Base-by-base conservation (phyloP, 2,797 vertebrate species). In the Vireo griseus region DNA sequence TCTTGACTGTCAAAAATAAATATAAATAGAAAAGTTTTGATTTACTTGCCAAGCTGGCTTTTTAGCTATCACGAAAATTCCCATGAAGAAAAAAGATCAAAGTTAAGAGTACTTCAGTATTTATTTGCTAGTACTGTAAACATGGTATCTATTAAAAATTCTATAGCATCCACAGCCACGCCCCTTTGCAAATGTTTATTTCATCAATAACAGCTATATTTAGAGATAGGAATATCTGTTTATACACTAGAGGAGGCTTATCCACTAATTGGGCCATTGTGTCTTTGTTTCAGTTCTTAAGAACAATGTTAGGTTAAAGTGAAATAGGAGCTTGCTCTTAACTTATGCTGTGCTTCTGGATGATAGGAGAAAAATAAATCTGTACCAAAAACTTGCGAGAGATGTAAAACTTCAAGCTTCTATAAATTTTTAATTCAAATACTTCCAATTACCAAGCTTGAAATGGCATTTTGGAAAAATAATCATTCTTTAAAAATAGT, bases 11-110 rank as follows among this genome's bases (percentile, higher is more conserved):
- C 71, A 92, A 63, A 90, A 95, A 65, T 67, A 62, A 67, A 39
- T 94, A 87, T 90, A 96, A 94, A 94, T 92, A 94, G 88, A 66
- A 85, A 62, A 93, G 62, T 84, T 95, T 95, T 88, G 39, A 69
- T 95, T 95, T 95, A 63, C 58, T 93, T 95, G 88, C 94, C 90
- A 88, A 87, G n/a, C 26, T 94, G 29, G 26, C 65, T 76, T 79
- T 79, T 42, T 78, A 86, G 29, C 47, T 86, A 35, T 79, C 57
- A 61, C 50, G 88, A 86, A 66, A 68, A 62, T 86, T 95, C 67
- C 51, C 62, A 61, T 74, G 84, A 89, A 80, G 16, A 66, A 92
- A 57, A 90, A 65, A 65, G 63, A 59, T 88, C 29, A 66, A 83
- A 94, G 71, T 85, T 88, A 80, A 67, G 66, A 68, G 88, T 86